Conservation (phyloP, 2,888 invertebrate species). For the Ellobium chinense region DNA sequence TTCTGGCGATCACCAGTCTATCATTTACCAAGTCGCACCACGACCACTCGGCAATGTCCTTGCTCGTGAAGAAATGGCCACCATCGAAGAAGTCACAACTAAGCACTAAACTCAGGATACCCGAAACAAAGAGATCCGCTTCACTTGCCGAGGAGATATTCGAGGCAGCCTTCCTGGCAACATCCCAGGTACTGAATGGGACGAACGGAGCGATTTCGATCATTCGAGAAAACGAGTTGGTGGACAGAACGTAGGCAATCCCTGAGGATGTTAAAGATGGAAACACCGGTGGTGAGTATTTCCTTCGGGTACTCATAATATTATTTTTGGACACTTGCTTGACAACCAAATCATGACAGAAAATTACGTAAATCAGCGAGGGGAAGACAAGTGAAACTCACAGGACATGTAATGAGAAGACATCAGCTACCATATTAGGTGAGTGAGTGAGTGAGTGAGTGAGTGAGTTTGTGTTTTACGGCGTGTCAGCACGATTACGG, state of each 20-base stretch:
- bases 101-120: not conserved
- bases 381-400: too few species aligned
- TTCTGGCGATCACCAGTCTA: not conserved
- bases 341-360: too few species aligned
- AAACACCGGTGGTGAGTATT: too few species aligned
- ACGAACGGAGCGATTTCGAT: slow-evolving; percentile 1
- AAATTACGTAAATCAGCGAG: too few species aligned
- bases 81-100: not conserved
- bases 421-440: too few species aligned
- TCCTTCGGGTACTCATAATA: too few species aligned
- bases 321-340: too few species aligned
- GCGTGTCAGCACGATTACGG: too few species aligned
- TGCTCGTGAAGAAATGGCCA: not conserved
- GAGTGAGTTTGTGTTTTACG: too few species aligned
- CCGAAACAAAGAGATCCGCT: not conserved
- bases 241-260: slow-evolving; percentile 21
- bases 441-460: too few species aligned
- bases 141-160: too few species aligned
- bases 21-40: slow-evolving; percentile 13
- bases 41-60: not conserved
- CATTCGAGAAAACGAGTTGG: not conserved
- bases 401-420: too few species aligned
- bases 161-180: not conserved
- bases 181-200: not conserved
- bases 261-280: not conserved